Conservation (phyloP, 2,888 invertebrate species). For the Asteroscopus sphinx region DNA sequence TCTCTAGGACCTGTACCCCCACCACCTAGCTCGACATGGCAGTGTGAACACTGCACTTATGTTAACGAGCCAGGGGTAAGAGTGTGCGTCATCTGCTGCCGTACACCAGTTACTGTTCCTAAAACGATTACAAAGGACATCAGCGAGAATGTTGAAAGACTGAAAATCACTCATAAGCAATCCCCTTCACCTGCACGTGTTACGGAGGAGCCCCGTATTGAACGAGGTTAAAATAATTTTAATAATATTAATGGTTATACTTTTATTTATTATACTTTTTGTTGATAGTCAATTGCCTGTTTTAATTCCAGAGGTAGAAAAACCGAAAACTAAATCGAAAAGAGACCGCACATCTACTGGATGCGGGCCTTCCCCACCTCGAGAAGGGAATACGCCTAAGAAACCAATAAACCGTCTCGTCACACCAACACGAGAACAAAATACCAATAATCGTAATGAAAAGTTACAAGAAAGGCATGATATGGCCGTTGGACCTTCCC, state of each 20-base stretch:
- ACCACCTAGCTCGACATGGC: conserved; percentile 92
- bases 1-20: conserved; percentile 83
- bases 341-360: conserved; percentile 87
- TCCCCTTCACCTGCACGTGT: conserved; percentile 34
- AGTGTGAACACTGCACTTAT: conserved; percentile 97
- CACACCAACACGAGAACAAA: conserved; percentile 86
- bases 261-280: neutral
- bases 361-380: conserved; percentile 91
- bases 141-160: conserved; percentile 54
- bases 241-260: neutral
- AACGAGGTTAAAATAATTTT: conserved; percentile 89
- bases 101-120: conserved; percentile 91
- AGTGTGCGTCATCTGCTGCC: conserved; percentile 96
- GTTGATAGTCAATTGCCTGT: neutral
- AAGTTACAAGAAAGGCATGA: conserved; percentile 69
- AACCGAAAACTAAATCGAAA: conserved; percentile 68
- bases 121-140: conserved; percentile 60
- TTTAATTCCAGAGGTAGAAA: conserved; percentile 62
- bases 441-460: conserved; percentile 50
- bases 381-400: conserved; percentile 72
- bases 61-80: conserved; percentile 94
- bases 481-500: conserved; percentile 83
- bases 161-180: conserved; percentile 55
- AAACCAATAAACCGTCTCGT: conserved; percentile 68
- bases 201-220: conserved; percentile 69